Evolutionary conservation across 2,888 invertebrate genomes (phyloP), one percentile per base, ranked within the genome.

Genomic region (Orthosia incerta): DNA sequence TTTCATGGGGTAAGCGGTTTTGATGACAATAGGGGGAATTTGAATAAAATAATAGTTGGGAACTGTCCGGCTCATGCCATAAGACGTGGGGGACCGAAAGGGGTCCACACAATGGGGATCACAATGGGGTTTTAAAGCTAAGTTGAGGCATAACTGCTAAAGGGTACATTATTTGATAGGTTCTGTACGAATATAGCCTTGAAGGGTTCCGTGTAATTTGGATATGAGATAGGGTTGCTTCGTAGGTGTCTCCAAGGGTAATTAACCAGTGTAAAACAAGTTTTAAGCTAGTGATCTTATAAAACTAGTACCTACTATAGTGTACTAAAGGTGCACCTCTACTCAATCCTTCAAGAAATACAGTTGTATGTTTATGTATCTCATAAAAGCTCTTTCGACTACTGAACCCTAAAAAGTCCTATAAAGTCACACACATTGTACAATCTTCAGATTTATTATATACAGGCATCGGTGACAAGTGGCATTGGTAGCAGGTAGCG

Each of bases 41-140:
- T 94, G 93, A 94, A 94, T 95, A 94, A 94, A 93, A 95, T 94
- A 94, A 94, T 94, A 94, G 93, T 93, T 92, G 87, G 84, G 87
- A 91, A 90, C 89, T 90, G 91, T 86, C 89, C 87, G 87, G 88
- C 90, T 89, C 87, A 90, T 91, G 90, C 89, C 82, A 71, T 86
- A 78, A 87, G 86, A 89, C 87, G 87, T 48, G 89, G 86, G 86
- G 71, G 65, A 71, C 63, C 69, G 77, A 85, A 89, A 88, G 85
- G 89, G 88, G 85, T 78, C 71, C 76, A 82, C 69, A 91, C 90
- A 92, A 92, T 90, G 86, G 89, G 84, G 80, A 75, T 89, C 70
- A 91, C 90, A 92, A 92, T 90, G 86, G 89, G 85, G 80, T 77
- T 89, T 60, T 85, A 81, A 86, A 89, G 88, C 83, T 71, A 86